These are phyloP conservation scores for Halcyon badia DNA, from an alignment of 2,797 vertebrate genomes.

Conservation along the genomic window DNA sequence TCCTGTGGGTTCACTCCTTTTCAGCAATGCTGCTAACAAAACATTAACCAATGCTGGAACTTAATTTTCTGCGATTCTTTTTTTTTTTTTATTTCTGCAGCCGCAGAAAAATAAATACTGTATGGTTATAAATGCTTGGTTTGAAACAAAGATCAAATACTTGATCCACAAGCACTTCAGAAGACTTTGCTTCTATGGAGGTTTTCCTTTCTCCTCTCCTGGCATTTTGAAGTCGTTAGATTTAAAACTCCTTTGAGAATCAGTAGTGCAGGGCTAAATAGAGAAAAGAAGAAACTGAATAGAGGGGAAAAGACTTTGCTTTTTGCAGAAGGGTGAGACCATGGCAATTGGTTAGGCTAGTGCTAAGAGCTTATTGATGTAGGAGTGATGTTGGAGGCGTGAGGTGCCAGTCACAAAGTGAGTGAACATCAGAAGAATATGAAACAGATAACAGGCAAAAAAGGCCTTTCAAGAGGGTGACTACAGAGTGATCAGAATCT, in stretches of 20 bases:
- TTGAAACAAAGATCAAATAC: not conserved
- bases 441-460: conserved; percentile 24
- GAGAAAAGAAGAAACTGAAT: not conserved
- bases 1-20: not conserved
- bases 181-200: not conserved
- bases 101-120: not conserved
- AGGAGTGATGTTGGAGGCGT: not conserved
- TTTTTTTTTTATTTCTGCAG: not conserved
- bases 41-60: not conserved
- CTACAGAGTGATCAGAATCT: not conserved
- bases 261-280: not conserved
- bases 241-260: conserved; percentile 17
- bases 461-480: not conserved
- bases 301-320: not conserved
- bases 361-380: not conserved
- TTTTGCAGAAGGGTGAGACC: not conserved
- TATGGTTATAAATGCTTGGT: not conserved
- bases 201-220: not conserved
- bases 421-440: not conserved
- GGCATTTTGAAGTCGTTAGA: not conserved
- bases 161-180: not conserved
- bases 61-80: not conserved
- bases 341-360: not conserved
- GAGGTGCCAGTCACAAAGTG: conserved; percentile 18
- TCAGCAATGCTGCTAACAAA: not conserved